A percentile compares a stretch with the other conserved stretches of the same genome.
phyloP scores from a whole-genome alignment of 2,113 vertebrate genomes.

The Pontoporia blainvillei region DNA sequence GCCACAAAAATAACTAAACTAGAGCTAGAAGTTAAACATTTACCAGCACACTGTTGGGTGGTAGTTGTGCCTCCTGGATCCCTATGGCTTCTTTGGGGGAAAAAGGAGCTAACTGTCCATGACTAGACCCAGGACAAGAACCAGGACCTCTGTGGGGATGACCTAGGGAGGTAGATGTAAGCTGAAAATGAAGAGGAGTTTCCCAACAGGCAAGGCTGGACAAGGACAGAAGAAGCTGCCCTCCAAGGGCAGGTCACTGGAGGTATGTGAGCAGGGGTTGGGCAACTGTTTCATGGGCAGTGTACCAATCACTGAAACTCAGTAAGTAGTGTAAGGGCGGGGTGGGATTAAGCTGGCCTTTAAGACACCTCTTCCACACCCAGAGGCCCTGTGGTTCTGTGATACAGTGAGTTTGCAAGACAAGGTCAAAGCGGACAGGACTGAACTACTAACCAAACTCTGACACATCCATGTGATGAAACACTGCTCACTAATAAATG shows the following conservation, averaged over 20 bases:
- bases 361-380: not conserved
- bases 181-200: not conserved
- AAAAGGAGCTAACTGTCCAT: not conserved
- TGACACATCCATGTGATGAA: not conserved
- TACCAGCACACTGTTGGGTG: not conserved
- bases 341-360: not conserved
- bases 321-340: rapidly evolving
- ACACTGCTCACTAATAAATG: not conserved
- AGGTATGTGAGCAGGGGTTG: not conserved
- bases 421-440: not conserved
- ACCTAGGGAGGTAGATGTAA: not conserved
- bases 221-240: not conserved
- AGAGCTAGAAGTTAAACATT: not conserved
- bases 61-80: not conserved
- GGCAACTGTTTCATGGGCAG: not conserved
- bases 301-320: rapidly evolving
- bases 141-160: not conserved
- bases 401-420: not conserved
- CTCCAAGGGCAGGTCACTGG: not conserved
- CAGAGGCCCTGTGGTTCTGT: not conserved
- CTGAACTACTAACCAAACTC: not conserved
- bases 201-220: not conserved
- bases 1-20: not conserved
- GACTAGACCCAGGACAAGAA: not conserved
- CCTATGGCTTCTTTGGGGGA: not conserved